Conservation (phyloP, 2,888 invertebrate species). For the Arrhopalites spinosus region DNA sequence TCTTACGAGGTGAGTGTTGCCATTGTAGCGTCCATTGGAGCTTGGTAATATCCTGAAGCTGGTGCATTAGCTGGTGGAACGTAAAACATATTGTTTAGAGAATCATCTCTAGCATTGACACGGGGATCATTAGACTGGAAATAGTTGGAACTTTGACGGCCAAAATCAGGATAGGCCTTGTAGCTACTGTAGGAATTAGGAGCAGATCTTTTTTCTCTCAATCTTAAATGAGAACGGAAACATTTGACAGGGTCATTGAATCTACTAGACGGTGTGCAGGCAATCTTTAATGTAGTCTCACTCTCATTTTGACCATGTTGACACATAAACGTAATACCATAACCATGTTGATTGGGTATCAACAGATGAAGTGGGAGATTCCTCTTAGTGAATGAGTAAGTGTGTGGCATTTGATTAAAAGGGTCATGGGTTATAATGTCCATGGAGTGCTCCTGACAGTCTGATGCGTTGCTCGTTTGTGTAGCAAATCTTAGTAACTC, state of each 20-base stretch:
- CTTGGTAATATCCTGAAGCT: no score
- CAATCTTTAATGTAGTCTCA: slow-evolving; percentile 44
- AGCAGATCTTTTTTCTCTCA: slow-evolving; percentile 40
- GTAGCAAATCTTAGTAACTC: slow-evolving; percentile 42
- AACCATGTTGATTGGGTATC: slow-evolving; percentile 54
- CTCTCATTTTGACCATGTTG: slow-evolving; percentile 30
- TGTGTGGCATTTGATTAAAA: slow-evolving; percentile 51
- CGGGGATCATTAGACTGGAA: not conserved
- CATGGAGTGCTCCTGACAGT: slow-evolving; percentile 47
- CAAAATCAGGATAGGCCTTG: not conserved
- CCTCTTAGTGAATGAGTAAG: slow-evolving; percentile 37
- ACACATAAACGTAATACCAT: slow-evolving; percentile 52
- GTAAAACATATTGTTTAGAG: no score
- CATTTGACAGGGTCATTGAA: slow-evolving; percentile 49
- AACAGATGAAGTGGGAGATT: slow-evolving; percentile 49
- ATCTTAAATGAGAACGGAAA: slow-evolving; percentile 46
- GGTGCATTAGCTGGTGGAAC: no score
- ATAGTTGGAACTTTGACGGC: not conserved
- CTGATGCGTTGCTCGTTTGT: slow-evolving; percentile 33
- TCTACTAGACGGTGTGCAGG: slow-evolving; percentile 48
- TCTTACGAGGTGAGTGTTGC: slow-evolving; percentile 36
- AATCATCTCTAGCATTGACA: not conserved
- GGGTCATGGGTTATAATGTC: slow-evolving; percentile 51
- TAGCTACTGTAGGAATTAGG: slow-evolving; percentile 20
- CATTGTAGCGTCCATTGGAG: no score